Evolutionary conservation across 2,797 vertebrate genomes (phyloP).

Genomic region (Acanthurus leucopareius): DNA sequence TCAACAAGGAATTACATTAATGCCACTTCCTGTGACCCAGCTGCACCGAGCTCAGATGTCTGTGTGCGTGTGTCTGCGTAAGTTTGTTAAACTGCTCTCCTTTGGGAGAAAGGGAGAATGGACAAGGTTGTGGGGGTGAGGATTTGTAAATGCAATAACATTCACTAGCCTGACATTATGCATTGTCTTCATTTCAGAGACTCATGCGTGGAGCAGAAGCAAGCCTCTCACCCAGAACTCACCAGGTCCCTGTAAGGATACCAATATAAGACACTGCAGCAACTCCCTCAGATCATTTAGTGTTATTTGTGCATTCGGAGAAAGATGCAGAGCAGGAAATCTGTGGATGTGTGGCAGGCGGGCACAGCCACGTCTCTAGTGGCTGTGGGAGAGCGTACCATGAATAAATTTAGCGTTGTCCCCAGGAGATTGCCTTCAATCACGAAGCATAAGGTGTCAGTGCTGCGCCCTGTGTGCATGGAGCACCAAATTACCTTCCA

Average conservation of each 20-base stretch:
- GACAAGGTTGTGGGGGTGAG: conserved; percentile 54
- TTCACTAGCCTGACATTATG: conserved; percentile 49
- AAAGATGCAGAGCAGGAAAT: conserved; percentile 82
- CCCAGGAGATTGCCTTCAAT: conserved; percentile 88
- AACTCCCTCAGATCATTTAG: conserved; percentile 81
- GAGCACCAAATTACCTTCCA: conserved; percentile 85
- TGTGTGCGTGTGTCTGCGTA: conserved; percentile 20
- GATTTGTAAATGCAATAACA: conserved; percentile 71
- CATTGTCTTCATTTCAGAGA: conserved; percentile 61
- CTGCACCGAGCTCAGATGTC: conserved; percentile 56
- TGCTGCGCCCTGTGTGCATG: conserved; percentile 80
- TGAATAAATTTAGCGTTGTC: conserved; percentile 87
- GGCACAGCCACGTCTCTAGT: conserved; percentile 81
- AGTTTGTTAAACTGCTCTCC: conserved; percentile 67
- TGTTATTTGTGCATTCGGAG: conserved; percentile 81
- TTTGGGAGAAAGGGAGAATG: conserved; percentile 55
- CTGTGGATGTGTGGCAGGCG: conserved; percentile 75
- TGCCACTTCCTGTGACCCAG: conserved; percentile 81
- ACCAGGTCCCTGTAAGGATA: conserved; percentile 52
- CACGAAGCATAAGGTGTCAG: conserved; percentile 88
- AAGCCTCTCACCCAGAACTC: conserved; percentile 56
- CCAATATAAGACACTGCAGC: conserved; percentile 69
- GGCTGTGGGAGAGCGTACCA: conserved; percentile 81
- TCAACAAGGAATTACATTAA: conserved; percentile 85
- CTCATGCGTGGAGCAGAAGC: conserved; percentile 30